Conservation (phyloP, 2,797 vertebrate genomes). For the Amblyopsis hoosieri region DNA sequence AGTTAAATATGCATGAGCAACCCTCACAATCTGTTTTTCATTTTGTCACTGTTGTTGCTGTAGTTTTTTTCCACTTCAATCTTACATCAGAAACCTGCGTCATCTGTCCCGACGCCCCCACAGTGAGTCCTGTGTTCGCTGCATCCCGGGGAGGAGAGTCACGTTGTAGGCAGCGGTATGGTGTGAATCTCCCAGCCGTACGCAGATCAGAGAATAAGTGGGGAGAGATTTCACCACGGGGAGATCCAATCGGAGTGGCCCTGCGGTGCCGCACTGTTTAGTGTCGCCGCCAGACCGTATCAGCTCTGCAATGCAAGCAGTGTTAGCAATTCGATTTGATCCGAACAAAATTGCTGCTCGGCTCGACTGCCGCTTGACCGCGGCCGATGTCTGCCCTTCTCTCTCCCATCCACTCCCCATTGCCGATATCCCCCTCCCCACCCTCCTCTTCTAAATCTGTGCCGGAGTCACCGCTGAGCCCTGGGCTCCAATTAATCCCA, state of each 20-base stretch:
- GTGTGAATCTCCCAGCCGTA: conserved; percentile 59
- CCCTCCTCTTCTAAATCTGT: conserved; percentile 37
- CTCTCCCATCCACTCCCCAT: neutral
- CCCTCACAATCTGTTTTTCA: too few species aligned
- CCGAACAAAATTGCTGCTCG: conserved; percentile 50
- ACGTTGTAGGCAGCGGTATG: conserved; percentile 24
- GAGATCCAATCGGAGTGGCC: conserved; percentile 54
- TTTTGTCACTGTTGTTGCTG: too few species aligned
- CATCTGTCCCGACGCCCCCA: too few species aligned
- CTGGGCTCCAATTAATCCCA: conserved; percentile 80
- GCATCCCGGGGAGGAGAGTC: neutral
- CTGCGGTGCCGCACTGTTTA: conserved; percentile 52
- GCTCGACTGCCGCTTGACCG: conserved; percentile 61
- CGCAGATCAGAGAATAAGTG: conserved; percentile 49
- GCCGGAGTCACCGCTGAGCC: conserved; percentile 65
- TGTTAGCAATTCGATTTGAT: conserved; percentile 68
- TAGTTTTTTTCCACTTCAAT: too few species aligned
- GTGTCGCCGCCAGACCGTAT: conserved; percentile 48
- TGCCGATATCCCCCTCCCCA: neutral
- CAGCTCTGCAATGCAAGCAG: conserved; percentile 45
- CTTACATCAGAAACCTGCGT: too few species aligned
- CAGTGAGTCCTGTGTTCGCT: neutral
- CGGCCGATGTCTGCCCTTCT: conserved; percentile 52
- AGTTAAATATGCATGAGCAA: too few species aligned
- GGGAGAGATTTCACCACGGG: conserved; percentile 52